phyloP scores from a whole-genome alignment of 2,113 vertebrate genomes.

The Lonchura striata region DNA sequence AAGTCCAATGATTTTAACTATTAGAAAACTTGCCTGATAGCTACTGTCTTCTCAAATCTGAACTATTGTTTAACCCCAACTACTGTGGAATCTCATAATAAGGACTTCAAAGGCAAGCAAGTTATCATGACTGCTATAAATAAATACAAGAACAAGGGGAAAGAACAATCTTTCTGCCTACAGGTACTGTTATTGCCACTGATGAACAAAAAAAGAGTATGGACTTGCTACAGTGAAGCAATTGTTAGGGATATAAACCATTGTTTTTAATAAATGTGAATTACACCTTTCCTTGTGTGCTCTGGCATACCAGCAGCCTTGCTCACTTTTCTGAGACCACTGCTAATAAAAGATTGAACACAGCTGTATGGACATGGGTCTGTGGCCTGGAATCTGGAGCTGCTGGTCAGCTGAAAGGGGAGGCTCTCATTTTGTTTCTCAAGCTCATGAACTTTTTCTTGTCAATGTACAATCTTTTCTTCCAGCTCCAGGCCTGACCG shows the following conservation, averaged over 20 bases:
- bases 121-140: background rate
- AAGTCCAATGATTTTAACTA: background rate
- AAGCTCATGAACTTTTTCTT: slow-evolving; percentile 80
- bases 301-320: slow-evolving; percentile 7
- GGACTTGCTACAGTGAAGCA: background rate
- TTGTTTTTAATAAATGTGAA: background rate
- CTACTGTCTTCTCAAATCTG: background rate
- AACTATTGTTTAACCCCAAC: background rate
- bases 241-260: background rate
- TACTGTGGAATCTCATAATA: background rate
- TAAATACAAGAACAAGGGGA: background rate
- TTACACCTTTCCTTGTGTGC: slow-evolving; percentile 61
- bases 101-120: background rate
- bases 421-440: slow-evolving; percentile 85
- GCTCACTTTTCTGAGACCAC: slow-evolving; percentile 57
- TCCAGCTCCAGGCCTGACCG: slow-evolving; percentile 85
- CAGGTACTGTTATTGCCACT: background rate
- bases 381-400: slow-evolving; percentile 72
- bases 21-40: background rate
- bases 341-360: slow-evolving; percentile 77
- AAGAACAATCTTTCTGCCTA: background rate
- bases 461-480: slow-evolving; percentile 84
- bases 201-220: background rate
- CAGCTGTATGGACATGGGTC: slow-evolving; percentile 66
- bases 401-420: slow-evolving; percentile 84